Conservation (phyloP, 2,888 invertebrate genomes). For the Latheticus oryzae region DNA sequence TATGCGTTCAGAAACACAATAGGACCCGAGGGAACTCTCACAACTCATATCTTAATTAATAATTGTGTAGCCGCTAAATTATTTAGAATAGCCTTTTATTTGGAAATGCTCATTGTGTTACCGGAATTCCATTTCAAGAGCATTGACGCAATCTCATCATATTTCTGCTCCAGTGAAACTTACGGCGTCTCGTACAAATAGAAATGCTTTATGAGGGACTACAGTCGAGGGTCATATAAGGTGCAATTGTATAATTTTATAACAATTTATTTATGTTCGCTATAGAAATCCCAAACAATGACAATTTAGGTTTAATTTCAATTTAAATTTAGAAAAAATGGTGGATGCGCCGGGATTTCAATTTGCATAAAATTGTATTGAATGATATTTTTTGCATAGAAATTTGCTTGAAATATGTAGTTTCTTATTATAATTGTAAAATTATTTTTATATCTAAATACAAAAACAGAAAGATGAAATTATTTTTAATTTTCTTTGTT, state of each 20-base stretch:
- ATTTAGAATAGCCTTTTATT: constrained; percentile 30
- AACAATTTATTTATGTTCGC: constrained; percentile 5
- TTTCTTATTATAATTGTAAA: too few relatives aligned
- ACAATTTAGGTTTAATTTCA: too few relatives aligned
- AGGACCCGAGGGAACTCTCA: constrained; percentile 14
- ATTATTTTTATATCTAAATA: too few relatives aligned
- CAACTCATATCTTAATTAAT: constrained; percentile 34
- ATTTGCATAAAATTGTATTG: too few relatives aligned
- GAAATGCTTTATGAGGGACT: constrained; percentile 5
- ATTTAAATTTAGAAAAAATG: too few relatives aligned
- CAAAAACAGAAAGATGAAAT: too few relatives aligned
- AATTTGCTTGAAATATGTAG: too few relatives aligned
- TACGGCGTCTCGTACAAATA: constrained; percentile 22
- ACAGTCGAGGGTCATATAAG: constrained; percentile 14
- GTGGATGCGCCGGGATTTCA: too few relatives aligned
- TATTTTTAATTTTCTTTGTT: too few relatives aligned
- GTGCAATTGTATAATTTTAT: constrained; percentile 22
- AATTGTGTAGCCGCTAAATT: constrained; percentile 34
- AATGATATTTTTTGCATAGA: too few relatives aligned
- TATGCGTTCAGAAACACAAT: constrained; percentile 24
- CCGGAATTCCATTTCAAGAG: constrained; percentile 20
- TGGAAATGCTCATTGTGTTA: constrained; percentile 14
- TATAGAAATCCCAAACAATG: too few relatives aligned
- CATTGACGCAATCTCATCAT: constrained; percentile 32
- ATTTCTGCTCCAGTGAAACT: constrained; percentile 27